Evolutionary conservation across 2,113 vertebrate species (phyloP).

Genomic region (Limanda limanda): DNA sequence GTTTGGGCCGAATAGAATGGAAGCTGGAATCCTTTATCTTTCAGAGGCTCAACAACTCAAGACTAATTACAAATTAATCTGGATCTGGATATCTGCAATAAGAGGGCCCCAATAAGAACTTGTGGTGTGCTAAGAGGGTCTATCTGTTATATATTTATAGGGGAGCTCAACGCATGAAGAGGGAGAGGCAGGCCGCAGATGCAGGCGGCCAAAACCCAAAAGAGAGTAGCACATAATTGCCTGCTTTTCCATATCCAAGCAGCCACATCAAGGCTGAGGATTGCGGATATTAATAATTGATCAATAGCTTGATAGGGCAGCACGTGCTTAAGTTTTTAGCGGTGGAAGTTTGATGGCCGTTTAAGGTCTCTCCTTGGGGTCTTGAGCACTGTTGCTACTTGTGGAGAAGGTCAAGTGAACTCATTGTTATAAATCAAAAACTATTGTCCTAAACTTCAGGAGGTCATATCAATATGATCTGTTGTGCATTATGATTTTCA

Average conservation of each 20-base stretch:
- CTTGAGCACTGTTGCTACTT: constrained; percentile 26
- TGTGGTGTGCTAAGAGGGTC: constrained; percentile 77
- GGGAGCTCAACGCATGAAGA: constrained; percentile 65
- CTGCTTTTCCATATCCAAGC: constrained; percentile 78
- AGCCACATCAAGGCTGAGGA: constrained; percentile 81
- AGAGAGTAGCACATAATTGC: constrained; percentile 83
- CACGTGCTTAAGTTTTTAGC: constrained; percentile 70
- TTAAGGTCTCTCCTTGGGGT: constrained; percentile 67
- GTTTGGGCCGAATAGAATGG: constrained; percentile 79
- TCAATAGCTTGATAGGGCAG: constrained; percentile 80
- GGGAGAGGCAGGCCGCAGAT: constrained; percentile 65
- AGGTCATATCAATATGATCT: constrained; percentile 20
- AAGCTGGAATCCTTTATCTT: constrained; percentile 86
- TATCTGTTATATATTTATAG: constrained; percentile 85
- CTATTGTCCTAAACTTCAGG: constrained; percentile 25
- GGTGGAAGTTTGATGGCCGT: constrained; percentile 70
- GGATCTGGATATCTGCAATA: constrained; percentile 85
- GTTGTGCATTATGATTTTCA: background rate
- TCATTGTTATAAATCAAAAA: constrained; percentile 21
- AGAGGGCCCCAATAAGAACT: constrained; percentile 81
- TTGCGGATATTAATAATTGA: constrained; percentile 86
- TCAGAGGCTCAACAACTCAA: constrained; percentile 87
- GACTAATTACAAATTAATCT: constrained; percentile 90
- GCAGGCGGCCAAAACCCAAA: constrained; percentile 72
- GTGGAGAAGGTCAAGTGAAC: constrained; percentile 73